These are phyloP conservation scores for Tetramorium parvispinum DNA, from an alignment of 1,140 invertebrate genomes.

Conservation along the genomic window DNA sequence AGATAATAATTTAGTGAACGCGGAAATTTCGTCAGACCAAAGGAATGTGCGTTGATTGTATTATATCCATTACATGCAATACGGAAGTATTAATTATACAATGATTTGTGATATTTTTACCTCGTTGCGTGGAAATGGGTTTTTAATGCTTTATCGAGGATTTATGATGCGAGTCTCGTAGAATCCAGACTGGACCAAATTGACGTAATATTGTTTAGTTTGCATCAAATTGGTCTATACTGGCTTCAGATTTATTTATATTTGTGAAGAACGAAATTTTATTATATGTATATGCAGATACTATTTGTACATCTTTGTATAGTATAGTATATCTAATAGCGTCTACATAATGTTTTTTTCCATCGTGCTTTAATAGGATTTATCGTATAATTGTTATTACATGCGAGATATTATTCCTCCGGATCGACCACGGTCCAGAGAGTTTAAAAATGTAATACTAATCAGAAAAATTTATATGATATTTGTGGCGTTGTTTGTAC, in stretches of 20 bases:
- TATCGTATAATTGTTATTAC: not conserved
- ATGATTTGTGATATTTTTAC: conserved; percentile 53
- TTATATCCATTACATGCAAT: not conserved
- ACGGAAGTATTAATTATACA: conserved; percentile 5
- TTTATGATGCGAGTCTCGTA: not conserved
- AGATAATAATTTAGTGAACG: not conserved
- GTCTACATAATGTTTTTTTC: not conserved
- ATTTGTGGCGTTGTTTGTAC: not conserved
- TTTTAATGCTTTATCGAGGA: not conserved
- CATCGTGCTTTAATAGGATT: conserved; percentile 19
- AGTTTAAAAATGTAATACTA: conserved; percentile 11
- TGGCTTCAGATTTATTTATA: not conserved
- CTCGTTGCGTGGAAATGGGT: conserved; percentile 12
- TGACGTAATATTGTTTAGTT: not conserved
- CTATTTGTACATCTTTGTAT: conserved; percentile 26
- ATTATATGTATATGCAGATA: not conserved
- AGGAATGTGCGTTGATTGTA: not conserved
- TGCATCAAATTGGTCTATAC: not conserved
- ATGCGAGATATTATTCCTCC: conserved; percentile 1
- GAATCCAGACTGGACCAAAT: not conserved
- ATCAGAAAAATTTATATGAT: not conserved
- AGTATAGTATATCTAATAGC: not conserved
- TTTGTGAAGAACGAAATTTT: not conserved
- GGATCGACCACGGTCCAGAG: conserved; percentile 32
- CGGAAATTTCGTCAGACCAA: conserved; percentile 7